These are phyloP conservation scores for Lophotriccus pileatus DNA, from an alignment of 2,797 vertebrate species.

Conservation along the genomic window DNA sequence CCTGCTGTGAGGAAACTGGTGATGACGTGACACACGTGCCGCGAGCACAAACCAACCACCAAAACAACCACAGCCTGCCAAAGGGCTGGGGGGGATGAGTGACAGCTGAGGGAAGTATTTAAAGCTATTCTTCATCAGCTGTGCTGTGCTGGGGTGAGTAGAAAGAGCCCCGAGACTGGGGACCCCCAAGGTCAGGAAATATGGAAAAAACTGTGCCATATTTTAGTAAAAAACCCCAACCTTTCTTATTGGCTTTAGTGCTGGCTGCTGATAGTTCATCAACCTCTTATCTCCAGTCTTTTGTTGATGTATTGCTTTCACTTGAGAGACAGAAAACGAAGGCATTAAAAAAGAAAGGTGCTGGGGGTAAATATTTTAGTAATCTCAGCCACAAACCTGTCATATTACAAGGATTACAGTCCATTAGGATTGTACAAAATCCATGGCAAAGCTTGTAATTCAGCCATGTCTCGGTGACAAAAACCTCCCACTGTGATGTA, in stretches of 20 bases:
- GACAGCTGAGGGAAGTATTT: neutral
- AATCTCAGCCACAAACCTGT: neutral
- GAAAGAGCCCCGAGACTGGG: neutral
- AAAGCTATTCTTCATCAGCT: neutral
- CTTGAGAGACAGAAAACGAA: neutral
- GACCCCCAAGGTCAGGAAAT: rapidly evolving
- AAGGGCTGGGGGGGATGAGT: neutral
- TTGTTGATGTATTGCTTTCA: neutral
- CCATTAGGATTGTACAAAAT: neutral
- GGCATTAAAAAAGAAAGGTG: neutral
- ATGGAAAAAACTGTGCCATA: neutral
- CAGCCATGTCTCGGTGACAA: neutral
- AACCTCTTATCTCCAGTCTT: neutral
- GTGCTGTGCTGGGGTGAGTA: neutral
- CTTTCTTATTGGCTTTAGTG: neutral
- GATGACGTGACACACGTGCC: neutral
- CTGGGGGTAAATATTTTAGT: neutral
- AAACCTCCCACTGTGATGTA: neutral
- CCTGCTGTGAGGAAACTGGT: neutral
- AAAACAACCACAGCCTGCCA: neutral
- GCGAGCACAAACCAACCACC: neutral
- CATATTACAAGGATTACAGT: neutral
- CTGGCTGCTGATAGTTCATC: neutral
- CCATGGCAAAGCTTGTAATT: neutral
- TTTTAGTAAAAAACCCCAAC: neutral